A percentile compares a stretch with the other conserved stretches of the same genome.
Evolutionary conservation across 2,797 vertebrate species (phyloP).

Genomic region (Microhierax caerulescens): DNA sequence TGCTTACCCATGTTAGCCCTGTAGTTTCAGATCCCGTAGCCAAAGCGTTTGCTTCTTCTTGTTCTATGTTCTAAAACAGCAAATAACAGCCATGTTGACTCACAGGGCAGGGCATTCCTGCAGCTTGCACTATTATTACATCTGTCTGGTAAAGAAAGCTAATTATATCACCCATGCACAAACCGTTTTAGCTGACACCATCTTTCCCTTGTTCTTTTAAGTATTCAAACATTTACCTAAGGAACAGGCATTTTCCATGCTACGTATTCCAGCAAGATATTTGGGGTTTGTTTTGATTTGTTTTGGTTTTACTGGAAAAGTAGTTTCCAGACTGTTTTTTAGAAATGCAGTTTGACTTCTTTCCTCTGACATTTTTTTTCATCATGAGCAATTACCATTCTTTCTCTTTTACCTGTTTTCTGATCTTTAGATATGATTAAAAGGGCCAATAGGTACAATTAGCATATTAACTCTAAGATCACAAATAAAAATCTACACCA

Average conservation of each 20-base stretch:
- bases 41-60: background rate
- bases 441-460: background rate
- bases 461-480: background rate
- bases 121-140: background rate
- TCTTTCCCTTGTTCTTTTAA: constrained; percentile 19
- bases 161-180: background rate
- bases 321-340: background rate
- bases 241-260: constrained; percentile 19
- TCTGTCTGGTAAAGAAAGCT: constrained; percentile 1
- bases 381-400: background rate
- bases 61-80: background rate
- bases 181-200: background rate
- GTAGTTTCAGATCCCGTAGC: background rate
- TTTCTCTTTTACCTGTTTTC: background rate
- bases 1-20: background rate
- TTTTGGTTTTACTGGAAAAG: background rate
- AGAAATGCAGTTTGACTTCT: background rate
- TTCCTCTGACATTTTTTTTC: background rate
- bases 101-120: constrained; percentile 7
- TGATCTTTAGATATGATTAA: background rate
- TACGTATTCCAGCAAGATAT: background rate
- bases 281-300: background rate
- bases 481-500: background rate
- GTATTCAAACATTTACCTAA: constrained; percentile 34
- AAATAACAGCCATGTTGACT: background rate